These are phyloP conservation scores for Drosophila neutralis DNA, from an alignment of 2,888 invertebrate species.

Conservation along the genomic window DNA sequence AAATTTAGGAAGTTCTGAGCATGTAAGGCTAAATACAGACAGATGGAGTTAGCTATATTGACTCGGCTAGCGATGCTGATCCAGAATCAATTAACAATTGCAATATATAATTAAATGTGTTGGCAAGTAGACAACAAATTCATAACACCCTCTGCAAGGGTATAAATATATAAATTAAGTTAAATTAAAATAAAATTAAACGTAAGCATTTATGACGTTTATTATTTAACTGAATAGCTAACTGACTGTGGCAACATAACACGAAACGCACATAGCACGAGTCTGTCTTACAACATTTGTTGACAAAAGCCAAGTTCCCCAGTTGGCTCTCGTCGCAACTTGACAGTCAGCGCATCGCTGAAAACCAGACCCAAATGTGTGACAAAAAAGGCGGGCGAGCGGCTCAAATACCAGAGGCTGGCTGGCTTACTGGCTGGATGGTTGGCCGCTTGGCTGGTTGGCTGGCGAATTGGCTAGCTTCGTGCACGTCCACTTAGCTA, in stretches of 20 bases:
- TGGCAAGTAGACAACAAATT: background rate
- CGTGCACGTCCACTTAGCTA: constrained; percentile 68
- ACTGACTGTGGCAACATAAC: background rate
- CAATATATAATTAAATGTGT: background rate
- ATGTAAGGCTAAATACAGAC: background rate
- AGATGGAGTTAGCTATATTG: background rate
- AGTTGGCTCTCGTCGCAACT: background rate
- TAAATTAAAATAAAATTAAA: background rate
- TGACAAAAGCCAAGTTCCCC: constrained; percentile 16
- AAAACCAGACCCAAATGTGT: constrained; percentile 47
- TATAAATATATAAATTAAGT: background rate
- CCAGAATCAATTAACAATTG: background rate
- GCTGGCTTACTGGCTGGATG: background rate
- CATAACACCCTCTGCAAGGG: no score
- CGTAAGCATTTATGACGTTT: background rate
- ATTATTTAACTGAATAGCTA: background rate
- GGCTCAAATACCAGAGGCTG: constrained; percentile 29
- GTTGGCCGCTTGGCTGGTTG: constrained; percentile 2
- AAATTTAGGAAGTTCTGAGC: background rate
- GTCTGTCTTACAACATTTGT: constrained; percentile 22
- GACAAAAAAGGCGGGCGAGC: constrained; percentile 25
- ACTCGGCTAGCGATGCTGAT: background rate
- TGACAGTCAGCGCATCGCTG: constrained; percentile 4
- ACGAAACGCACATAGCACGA: background rate
- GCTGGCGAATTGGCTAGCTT: constrained; percentile 4